Conservation (phyloP, 2,113 vertebrate genomes). For the Dryoscopus gambensis region DNA sequence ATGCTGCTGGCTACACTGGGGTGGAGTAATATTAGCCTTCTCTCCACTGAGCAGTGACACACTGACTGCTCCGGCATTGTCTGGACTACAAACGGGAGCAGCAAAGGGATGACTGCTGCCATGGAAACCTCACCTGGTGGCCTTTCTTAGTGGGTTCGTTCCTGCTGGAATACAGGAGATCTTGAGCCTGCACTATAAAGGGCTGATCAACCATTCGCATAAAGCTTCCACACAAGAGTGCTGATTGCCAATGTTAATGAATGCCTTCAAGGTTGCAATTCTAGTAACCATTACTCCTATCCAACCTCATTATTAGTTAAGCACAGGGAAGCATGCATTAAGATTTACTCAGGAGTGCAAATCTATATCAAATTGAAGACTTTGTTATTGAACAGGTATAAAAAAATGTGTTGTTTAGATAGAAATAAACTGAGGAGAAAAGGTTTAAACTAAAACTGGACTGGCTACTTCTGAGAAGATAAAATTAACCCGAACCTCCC, state of each 20-base stretch:
- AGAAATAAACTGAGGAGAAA: background rate
- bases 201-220: slow-evolving; percentile 10
- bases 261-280: slow-evolving; percentile 44
- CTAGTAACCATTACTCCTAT: slow-evolving; percentile 25
- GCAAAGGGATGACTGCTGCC: slow-evolving; percentile 62
- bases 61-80: background rate
- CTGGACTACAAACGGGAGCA: slow-evolving; percentile 4
- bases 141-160: slow-evolving; percentile 47
- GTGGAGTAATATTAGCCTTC: background rate
- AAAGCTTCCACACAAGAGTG: slow-evolving; percentile 43
- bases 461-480: background rate
- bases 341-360: slow-evolving; percentile 53
- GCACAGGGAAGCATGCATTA: slow-evolving; percentile 35
- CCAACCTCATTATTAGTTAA: slow-evolving; percentile 64
- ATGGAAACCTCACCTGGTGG: slow-evolving; percentile 73
- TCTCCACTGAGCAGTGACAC: slow-evolving; percentile 28
- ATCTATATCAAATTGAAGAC: slow-evolving; percentile 38
- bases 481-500: background rate
- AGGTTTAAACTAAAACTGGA: slow-evolving; percentile 7
- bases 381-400: background rate
- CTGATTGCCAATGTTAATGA: slow-evolving; percentile 65
- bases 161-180: slow-evolving; percentile 36
- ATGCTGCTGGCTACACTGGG: background rate
- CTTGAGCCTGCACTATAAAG: background rate
- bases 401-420: slow-evolving; percentile 18